phyloP scores from a whole-genome alignment of 1,140 invertebrate genomes.

The Drosophila bifasciata region DNA sequence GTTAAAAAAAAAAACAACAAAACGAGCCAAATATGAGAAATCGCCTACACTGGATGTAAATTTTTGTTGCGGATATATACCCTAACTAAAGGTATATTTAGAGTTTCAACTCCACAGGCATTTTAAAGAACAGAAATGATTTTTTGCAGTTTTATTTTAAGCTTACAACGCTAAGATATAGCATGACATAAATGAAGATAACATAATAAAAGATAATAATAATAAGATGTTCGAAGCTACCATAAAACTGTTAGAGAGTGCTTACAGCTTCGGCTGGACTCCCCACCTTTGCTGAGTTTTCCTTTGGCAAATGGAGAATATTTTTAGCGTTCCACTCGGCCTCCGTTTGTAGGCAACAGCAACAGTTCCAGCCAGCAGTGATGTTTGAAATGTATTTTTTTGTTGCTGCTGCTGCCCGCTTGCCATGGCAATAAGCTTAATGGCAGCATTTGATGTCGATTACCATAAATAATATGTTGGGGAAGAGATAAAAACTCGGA shows the following conservation, averaged over 20 bases:
- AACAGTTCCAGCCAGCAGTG: conserved; percentile 31
- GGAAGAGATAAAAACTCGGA: conserved; percentile 30
- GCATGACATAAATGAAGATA: background rate
- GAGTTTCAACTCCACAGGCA: no score
- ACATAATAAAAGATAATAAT: background rate
- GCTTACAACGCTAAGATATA: no score
- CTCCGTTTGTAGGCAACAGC: conserved; percentile 22
- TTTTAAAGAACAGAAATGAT: no score
- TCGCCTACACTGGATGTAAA: conserved; percentile 52
- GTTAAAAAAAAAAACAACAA: conserved; percentile 53
- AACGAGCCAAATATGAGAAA: conserved; percentile 62
- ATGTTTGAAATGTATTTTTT: conserved; percentile 49
- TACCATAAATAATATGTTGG: conserved; percentile 70
- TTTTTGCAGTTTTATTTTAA: no score
- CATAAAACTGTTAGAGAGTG: no score
- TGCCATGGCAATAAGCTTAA: conserved; percentile 77
- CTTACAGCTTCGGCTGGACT: background rate
- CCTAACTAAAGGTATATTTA: background rate
- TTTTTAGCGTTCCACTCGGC: conserved; percentile 41
- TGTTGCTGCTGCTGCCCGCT: conserved; percentile 41
- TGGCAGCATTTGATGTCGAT: conserved; percentile 79
- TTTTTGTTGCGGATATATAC: conserved; percentile 28
- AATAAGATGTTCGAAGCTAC: background rate
- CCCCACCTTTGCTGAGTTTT: conserved; percentile 23
- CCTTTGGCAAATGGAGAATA: conserved; percentile 19